Evolutionary conservation across 2,797 vertebrate genomes (phyloP), one percentile per base, ranked within the genome.

Genomic region (Tiaroga cobitis): DNA sequence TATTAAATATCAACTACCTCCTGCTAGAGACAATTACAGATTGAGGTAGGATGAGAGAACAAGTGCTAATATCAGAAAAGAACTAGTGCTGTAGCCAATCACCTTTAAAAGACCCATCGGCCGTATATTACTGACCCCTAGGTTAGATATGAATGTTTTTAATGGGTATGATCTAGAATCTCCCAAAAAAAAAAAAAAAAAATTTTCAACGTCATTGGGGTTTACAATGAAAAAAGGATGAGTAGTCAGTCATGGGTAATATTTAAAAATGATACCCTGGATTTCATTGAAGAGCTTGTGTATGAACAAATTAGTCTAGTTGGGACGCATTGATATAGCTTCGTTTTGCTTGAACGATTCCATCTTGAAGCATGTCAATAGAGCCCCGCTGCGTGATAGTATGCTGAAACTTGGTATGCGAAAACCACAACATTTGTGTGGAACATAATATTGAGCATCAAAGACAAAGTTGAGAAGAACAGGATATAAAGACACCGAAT

Each of bases 1-100:
- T 82, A 78, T 83, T 85, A 76, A 78, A 73, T 63, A 72, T 78
- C 83, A 85, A 72, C 87, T 85, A 79, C 83, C 83, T 88, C 87
- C 74, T 85, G 54, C 59, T 85, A 34, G 54, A 79, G 74, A 72
- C 37, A 43, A 83, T 79, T 84, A 70, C 82, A 68, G 65, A 78
- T 24, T 72, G 32, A 56, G 46, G 29, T 26, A 46, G 59, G 51
- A 56, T 18, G 51, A 63, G 46, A 77, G 74, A 84, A 84, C 75
- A 70, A 79, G 76, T 85, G 75, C 83, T 84, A 84, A 84, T 70
- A 70, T 84, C 83, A 79, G 65, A 79, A 68, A 37, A 18, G 51
- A 72, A 21, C 51, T 46, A 32, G 51, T 21, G 46, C 54, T 54
- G 82, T n/a, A 85, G 83, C 83, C 76, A 85, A 59, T 39, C 73